Percentiles rank a stretch among this genome's conserved stretches.
Conservation (phyloP, 2,888 invertebrate genomes). For the Linnaemya vulpina region DNA sequence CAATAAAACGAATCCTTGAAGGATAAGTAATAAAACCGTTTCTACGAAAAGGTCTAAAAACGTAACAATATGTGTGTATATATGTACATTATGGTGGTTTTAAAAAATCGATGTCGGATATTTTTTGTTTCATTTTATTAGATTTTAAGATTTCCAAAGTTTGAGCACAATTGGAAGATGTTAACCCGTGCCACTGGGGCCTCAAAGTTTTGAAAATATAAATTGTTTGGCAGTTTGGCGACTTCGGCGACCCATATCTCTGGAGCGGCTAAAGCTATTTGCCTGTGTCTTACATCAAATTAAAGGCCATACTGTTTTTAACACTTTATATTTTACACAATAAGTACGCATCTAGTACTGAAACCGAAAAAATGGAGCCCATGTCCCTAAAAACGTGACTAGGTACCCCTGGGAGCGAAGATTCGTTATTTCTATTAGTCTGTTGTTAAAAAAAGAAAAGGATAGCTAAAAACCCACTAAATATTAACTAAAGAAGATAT, state of each 20-base stretch:
- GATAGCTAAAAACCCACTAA: slow-evolving; percentile 17
- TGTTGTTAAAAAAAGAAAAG: slow-evolving; percentile 10
- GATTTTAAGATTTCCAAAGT: neutral
- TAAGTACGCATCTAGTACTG: too few species aligned
- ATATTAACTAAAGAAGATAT: slow-evolving; percentile 26
- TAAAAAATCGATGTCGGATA: slow-evolving; percentile 7
- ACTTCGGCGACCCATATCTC: neutral
- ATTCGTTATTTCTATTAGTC: neutral
- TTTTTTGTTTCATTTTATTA: neutral
- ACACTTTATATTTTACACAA: too few species aligned
- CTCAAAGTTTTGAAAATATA: neutral
- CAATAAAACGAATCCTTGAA: too few species aligned
- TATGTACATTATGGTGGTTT: neutral
- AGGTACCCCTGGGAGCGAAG: too few species aligned
- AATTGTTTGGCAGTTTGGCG: neutral
- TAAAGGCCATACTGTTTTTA: too few species aligned
- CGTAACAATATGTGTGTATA: too few species aligned
- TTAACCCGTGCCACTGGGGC: neutral
- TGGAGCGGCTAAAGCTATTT: too few species aligned
- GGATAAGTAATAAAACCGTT: too few species aligned
- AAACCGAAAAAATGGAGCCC: too few species aligned
- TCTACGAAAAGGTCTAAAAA: too few species aligned
- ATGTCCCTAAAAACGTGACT: too few species aligned
- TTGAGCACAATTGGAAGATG: neutral
- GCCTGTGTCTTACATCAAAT: too few species aligned